phyloP scores from a whole-genome alignment of 2,888 invertebrate species.

The Vandiemenella viatica region DNA sequence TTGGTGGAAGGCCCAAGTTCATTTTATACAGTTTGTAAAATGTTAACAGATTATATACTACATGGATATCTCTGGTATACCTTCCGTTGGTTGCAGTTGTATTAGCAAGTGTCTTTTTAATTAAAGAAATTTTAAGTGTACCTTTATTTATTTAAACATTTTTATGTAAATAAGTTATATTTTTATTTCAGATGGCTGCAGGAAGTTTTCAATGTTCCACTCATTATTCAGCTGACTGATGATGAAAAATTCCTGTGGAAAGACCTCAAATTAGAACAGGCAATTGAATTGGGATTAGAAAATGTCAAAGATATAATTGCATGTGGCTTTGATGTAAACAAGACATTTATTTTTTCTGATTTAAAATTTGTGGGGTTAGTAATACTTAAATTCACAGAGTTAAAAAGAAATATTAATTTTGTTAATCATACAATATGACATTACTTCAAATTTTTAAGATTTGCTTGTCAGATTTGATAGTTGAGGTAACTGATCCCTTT shows the following conservation, averaged over 20 bases:
- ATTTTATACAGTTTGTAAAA: too few relatives aligned
- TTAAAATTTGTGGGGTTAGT: conserved; percentile 86
- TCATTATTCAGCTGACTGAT: conserved; percentile 94
- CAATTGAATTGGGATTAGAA: conserved; percentile 65
- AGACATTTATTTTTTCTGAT: conserved; percentile 95
- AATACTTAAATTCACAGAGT: too few relatives aligned
- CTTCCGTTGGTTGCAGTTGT: too few relatives aligned
- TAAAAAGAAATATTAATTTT: too few relatives aligned
- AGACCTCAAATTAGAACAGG: conserved; percentile 77
- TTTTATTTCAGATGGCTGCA: conserved; percentile 74
- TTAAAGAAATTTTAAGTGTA: background rate
- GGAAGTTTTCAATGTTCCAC: conserved; percentile 87
- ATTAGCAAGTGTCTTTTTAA: background rate
- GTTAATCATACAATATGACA: too few relatives aligned
- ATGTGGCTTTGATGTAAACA: conserved; percentile 80
- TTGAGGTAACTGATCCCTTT: too few relatives aligned
- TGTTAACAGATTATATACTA: too few relatives aligned
- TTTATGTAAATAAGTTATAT: too few relatives aligned
- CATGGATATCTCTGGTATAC: too few relatives aligned
- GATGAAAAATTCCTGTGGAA: conserved; percentile 98
- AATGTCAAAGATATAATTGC: conserved; percentile 98
- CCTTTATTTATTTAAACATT: conserved; percentile 3
- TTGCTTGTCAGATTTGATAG: too few relatives aligned
- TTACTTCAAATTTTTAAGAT: too few relatives aligned
- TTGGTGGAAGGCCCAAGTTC: too few relatives aligned